Conservation (phyloP, 2,888 invertebrate species). For the Leptinotarsa peninsularis region DNA sequence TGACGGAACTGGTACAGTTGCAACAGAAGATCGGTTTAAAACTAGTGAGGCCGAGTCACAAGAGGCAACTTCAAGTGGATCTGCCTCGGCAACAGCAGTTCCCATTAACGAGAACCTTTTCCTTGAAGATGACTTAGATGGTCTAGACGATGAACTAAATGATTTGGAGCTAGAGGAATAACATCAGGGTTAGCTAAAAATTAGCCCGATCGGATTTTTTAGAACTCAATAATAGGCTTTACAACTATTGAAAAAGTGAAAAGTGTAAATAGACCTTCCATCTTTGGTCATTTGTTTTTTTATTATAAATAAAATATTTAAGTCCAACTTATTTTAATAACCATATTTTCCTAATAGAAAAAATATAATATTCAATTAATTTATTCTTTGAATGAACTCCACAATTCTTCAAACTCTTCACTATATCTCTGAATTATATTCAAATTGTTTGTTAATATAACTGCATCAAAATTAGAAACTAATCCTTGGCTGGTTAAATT, state of each 20-base stretch:
- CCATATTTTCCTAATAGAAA: background rate
- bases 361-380: background rate
- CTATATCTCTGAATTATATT: constrained; percentile 52
- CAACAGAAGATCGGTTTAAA: constrained; percentile 74
- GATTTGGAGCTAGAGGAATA: constrained; percentile 80
- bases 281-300: constrained; percentile 13
- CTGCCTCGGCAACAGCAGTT: constrained; percentile 71
- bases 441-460: constrained; percentile 56
- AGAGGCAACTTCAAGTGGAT: constrained; percentile 48
- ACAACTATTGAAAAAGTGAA: constrained; percentile 19
- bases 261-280: constrained; percentile 26
- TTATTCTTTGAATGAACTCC: constrained; percentile 45
- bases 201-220: constrained; percentile 42
- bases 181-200: constrained; percentile 35
- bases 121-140: constrained; percentile 85
- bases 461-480: constrained; percentile 56
- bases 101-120: constrained; percentile 95
- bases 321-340: constrained; percentile 7
- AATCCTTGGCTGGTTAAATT: constrained; percentile 59
- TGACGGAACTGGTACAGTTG: constrained; percentile 82
- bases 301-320: constrained; percentile 8
- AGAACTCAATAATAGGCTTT: constrained; percentile 16
- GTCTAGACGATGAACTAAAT: constrained; percentile 84
- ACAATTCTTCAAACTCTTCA: constrained; percentile 58
- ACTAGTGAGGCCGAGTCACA: constrained; percentile 59